Evolutionary conservation across 2,888 invertebrate genomes (phyloP).

Genomic region (Meghimatium bilineatum): DNA sequence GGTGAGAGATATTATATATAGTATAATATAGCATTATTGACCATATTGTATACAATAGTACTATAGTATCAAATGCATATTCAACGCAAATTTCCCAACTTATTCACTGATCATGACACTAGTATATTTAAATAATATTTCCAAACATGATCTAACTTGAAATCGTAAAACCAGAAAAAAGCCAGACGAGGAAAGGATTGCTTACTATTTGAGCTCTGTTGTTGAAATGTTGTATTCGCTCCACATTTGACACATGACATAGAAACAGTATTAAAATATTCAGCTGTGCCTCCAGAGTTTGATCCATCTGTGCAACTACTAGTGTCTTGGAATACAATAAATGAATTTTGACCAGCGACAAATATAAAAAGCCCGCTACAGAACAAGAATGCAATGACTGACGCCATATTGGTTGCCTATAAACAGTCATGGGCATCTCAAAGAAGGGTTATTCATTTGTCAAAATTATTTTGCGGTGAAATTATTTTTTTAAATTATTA

Average conservation of each 20-base stretch:
- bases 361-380: neutral
- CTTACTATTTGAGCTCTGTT: constrained; percentile 66
- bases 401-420: constrained; percentile 56
- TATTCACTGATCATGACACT: too few relatives aligned
- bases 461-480: neutral
- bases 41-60: too few relatives aligned
- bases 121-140: too few relatives aligned
- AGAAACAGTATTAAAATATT: constrained; percentile 67
- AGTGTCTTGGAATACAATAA: constrained; percentile 40
- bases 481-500: neutral
- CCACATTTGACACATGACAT: constrained; percentile 63
- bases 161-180: too few relatives aligned
- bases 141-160: neutral
- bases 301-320: constrained; percentile 56
- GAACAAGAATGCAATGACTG: neutral
- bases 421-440: constrained; percentile 39
- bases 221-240: constrained; percentile 60
- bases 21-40: too few relatives aligned
- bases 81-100: too few relatives aligned
- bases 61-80: too few relatives aligned
- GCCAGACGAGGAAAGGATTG: neutral
- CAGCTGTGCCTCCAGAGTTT: constrained; percentile 42
- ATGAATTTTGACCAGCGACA: neutral
- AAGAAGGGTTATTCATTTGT: neutral
- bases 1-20: too few relatives aligned